Percentiles rank a stretch among this genome's conserved stretches.
Conservation (phyloP, 2,888 invertebrate species). For the Melinaea menophilus region DNA sequence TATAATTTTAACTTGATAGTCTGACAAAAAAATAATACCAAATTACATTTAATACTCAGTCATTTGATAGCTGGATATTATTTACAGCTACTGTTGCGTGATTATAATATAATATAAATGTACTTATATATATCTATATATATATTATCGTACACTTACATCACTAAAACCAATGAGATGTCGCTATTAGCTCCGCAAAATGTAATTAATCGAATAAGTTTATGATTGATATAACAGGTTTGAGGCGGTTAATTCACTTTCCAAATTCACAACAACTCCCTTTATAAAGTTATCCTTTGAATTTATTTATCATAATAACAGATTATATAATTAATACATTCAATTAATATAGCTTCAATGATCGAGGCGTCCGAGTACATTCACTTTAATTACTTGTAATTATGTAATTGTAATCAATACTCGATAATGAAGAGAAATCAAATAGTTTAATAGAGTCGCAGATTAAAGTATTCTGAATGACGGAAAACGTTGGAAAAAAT, state of each 20-base stretch:
- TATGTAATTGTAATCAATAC: neutral
- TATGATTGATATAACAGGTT: conserved; percentile 79
- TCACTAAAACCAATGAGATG: conserved; percentile 69
- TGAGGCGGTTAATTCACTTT: conserved; percentile 77
- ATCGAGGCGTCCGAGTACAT: conserved; percentile 33
- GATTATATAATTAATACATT: conserved; percentile 64
- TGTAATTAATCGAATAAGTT: conserved; percentile 79
- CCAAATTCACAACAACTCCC: conserved; percentile 68
- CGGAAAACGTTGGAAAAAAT: too few species aligned
- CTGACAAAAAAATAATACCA: conserved; percentile 17
- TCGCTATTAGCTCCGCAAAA: conserved; percentile 79
- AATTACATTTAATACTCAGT: neutral
- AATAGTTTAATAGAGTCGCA: too few species aligned
- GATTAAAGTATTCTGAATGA: too few species aligned
- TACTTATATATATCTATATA: neutral
- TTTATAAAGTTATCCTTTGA: conserved; percentile 74
- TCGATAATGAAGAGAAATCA: too few species aligned
- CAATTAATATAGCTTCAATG: conserved; percentile 46
- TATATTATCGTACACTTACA: conserved; percentile 32
- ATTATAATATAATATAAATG: neutral
- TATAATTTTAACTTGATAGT: conserved; percentile 23
- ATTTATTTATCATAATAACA: conserved; percentile 70
- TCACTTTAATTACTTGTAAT: neutral
- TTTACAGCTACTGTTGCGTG: neutral
- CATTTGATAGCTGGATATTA: conserved; percentile 13